Evolutionary conservation across 1,140 invertebrate species (phyloP).

Genomic region (Stenopsyche tienmushanensis): DNA sequence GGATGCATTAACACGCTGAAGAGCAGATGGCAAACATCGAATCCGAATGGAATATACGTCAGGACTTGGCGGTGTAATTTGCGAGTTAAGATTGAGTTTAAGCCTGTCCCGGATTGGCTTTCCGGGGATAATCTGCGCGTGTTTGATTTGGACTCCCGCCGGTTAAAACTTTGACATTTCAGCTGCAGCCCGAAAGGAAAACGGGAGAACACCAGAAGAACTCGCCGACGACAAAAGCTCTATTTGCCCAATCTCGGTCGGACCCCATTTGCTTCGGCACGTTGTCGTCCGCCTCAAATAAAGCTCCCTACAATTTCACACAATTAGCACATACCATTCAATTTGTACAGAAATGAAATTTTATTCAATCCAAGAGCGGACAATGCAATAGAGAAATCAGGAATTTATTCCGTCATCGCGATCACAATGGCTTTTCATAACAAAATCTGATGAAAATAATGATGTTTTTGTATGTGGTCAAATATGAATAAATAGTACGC

Average conservation of each 20-base stretch:
- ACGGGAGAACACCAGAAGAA: neutral
- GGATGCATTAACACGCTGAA: slow-evolving; percentile 2
- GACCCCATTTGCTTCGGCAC: neutral
- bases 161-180: slow-evolving; percentile 11
- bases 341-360: too few relatives aligned
- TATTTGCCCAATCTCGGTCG: neutral
- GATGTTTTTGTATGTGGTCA: too few relatives aligned
- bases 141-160: neutral
- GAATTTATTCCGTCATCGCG: too few relatives aligned
- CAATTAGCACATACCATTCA: too few relatives aligned
- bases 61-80: slow-evolving; percentile 13
- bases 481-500: too few relatives aligned
- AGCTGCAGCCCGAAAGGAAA: neutral
- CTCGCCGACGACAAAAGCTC: neutral
- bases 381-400: too few relatives aligned
- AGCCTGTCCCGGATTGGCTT: neutral
- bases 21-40: slow-evolving; percentile 4
- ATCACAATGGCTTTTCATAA: too few relatives aligned
- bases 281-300: too few relatives aligned
- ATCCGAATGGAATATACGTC: neutral
- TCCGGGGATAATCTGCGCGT: slow-evolving; percentile 7
- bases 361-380: too few relatives aligned
- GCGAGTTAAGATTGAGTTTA: slow-evolving; percentile 12
- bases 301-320: too few relatives aligned
- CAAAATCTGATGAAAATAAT: too few relatives aligned